These are phyloP conservation scores for Heteromurus nitidus DNA, from an alignment of 2,888 invertebrate species.

Conservation along the genomic window DNA sequence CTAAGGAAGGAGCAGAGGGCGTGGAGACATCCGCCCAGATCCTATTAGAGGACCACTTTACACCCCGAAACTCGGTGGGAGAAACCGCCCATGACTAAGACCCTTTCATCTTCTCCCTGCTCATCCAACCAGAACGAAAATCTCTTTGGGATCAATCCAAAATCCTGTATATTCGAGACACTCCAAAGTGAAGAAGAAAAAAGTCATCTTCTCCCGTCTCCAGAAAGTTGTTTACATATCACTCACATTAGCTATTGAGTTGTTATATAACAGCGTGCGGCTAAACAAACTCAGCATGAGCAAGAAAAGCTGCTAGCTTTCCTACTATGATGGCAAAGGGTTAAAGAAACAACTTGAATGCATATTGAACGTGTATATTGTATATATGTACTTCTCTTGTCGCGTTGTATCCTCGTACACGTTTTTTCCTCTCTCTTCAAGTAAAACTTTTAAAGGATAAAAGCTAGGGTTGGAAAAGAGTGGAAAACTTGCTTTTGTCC, in stretches of 20 bases:
- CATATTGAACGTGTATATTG: no score
- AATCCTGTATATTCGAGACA: constrained; percentile 38
- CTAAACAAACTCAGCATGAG: constrained; percentile 1
- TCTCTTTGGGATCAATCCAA: constrained; percentile 67
- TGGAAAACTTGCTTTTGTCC: no score
- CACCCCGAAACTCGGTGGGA: constrained; percentile 69
- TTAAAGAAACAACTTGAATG: no score
- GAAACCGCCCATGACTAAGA: constrained; percentile 69
- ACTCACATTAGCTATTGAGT: no score
- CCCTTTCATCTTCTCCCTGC: constrained; percentile 60
- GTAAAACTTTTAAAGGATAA: no score
- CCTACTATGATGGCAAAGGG: no score
- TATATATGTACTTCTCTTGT: no score
- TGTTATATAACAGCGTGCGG: constrained; percentile 7
- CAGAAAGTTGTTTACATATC: neutral
- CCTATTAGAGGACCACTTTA: constrained; percentile 72
- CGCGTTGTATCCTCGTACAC: no score
- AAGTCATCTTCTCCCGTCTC: constrained; percentile 31
- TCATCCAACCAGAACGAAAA: constrained; percentile 66
- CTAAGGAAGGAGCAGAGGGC: constrained; percentile 54
- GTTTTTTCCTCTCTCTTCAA: no score
- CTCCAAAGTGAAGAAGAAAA: constrained; percentile 23
- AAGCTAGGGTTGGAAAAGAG: no score
- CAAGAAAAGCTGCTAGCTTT: neutral
- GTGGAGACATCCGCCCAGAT: constrained; percentile 70